Evolutionary conservation across 2,113 vertebrate genomes (phyloP).

Genomic region (Corythornis cristatus): DNA sequence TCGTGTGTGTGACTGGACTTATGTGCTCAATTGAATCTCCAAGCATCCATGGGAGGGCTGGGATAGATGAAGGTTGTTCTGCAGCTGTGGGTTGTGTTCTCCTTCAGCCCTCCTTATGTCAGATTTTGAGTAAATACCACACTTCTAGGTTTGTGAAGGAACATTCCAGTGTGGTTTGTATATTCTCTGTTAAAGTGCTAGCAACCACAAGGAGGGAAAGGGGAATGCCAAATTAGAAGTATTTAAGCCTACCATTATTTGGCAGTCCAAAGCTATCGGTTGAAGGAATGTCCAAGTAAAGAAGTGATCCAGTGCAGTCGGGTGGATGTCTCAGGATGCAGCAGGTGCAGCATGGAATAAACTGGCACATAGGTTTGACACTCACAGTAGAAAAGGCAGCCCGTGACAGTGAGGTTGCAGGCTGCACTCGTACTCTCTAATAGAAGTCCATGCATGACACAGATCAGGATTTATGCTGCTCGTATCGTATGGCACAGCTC

Average conservation of each 20-base stretch:
- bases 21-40: background rate
- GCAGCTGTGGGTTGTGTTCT: background rate
- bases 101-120: background rate
- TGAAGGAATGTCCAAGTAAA: background rate
- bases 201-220: background rate
- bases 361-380: background rate
- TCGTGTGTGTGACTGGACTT: accelerated
- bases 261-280: background rate
- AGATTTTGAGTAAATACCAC: background rate
- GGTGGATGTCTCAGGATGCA: background rate
- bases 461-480: background rate
- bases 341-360: background rate
- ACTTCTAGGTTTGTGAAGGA: background rate
- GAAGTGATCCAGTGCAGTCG: background rate
- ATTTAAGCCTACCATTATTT: accelerated
- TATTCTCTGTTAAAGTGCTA: accelerated
- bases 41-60: background rate
- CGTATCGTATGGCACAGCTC: accelerated
- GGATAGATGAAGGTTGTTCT: background rate
- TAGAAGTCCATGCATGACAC: background rate
- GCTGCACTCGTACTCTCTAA: background rate
- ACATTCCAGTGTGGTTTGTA: background rate
- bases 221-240: background rate
- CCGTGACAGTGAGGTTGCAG: accelerated
- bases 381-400: background rate